Conservation (phyloP, 2,797 vertebrate species). For the Lutjanus argentimaculatus region DNA sequence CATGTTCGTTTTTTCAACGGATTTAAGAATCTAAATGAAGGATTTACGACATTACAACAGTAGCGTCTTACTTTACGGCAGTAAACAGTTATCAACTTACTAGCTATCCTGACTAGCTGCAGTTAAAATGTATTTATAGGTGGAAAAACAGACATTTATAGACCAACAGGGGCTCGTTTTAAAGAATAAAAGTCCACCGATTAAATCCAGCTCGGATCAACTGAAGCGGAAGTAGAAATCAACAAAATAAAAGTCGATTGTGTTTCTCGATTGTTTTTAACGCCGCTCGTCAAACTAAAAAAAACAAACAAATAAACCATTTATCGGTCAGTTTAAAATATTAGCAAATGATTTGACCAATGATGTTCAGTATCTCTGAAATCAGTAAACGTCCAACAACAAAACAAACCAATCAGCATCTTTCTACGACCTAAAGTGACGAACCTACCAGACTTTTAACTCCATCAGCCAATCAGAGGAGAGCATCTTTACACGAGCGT, state of each 20-base stretch:
- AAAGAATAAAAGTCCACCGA: neutral
- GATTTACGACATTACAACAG: too few relatives aligned
- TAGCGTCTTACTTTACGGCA: slow-evolving; percentile 27
- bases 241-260: neutral
- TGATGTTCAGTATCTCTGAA: neutral
- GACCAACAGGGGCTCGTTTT: neutral
- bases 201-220: neutral
- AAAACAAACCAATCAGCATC: slow-evolving; percentile 34
- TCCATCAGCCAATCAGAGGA: slow-evolving; percentile 29
- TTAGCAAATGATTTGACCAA: neutral
- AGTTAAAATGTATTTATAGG: neutral
- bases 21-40: too few relatives aligned
- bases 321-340: rapidly evolving
- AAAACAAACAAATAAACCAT: neutral
- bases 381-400: neutral
- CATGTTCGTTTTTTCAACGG: too few relatives aligned
- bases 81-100: neutral
- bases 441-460: rapidly evolving
- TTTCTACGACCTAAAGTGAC: neutral
- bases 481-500: rapidly evolving
- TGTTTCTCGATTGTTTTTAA: neutral
- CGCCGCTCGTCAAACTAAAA: slow-evolving; percentile 7
- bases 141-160: neutral
- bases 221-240: neutral
- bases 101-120: neutral